phyloP scores from a whole-genome alignment of 1,140 invertebrate species.

The Drosophila novamexicana region DNA sequence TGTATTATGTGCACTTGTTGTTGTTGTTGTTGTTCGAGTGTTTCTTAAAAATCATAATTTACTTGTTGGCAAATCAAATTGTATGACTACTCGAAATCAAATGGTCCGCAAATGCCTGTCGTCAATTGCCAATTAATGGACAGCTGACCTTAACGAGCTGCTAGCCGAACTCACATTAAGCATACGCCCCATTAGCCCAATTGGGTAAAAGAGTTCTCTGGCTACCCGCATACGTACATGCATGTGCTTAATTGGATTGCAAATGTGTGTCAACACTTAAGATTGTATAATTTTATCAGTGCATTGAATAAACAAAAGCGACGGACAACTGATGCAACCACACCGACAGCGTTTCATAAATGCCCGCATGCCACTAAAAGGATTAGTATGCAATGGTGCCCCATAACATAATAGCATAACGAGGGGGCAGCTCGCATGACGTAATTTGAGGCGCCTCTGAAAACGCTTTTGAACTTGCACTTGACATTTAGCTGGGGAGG shows the following conservation, averaged over 20 bases:
- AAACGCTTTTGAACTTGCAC: constrained; percentile 73
- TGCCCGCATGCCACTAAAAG: constrained; percentile 33
- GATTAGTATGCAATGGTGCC: constrained; percentile 39
- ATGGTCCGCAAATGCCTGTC: constrained; percentile 71
- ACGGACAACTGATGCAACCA: constrained; percentile 15
- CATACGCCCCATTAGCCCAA: constrained; percentile 57
- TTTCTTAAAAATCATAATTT: constrained; percentile 66
- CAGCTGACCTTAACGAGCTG: constrained; percentile 66
- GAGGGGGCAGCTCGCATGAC: constrained; percentile 7
- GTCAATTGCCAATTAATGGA: constrained; percentile 78
- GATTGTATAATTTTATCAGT: constrained; percentile 64
- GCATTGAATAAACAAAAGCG: background rate
- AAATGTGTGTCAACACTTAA: constrained; percentile 47
- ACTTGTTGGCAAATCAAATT: constrained; percentile 80
- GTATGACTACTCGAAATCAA: constrained; percentile 58
- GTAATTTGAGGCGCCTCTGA: constrained; percentile 21
- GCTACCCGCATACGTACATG: background rate
- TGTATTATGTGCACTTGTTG: constrained; percentile 21
- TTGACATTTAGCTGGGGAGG: constrained; percentile 39
- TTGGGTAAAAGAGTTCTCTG: constrained; percentile 22
- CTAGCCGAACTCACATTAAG: constrained; percentile 44
- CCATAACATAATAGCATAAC: background rate
- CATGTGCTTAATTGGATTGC: constrained; percentile 66
- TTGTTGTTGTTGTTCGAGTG: constrained; percentile 45
- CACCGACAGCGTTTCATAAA: constrained; percentile 13